Base-by-base conservation (phyloP, 2,888 invertebrate species). In the Eledona agricola region DNA sequence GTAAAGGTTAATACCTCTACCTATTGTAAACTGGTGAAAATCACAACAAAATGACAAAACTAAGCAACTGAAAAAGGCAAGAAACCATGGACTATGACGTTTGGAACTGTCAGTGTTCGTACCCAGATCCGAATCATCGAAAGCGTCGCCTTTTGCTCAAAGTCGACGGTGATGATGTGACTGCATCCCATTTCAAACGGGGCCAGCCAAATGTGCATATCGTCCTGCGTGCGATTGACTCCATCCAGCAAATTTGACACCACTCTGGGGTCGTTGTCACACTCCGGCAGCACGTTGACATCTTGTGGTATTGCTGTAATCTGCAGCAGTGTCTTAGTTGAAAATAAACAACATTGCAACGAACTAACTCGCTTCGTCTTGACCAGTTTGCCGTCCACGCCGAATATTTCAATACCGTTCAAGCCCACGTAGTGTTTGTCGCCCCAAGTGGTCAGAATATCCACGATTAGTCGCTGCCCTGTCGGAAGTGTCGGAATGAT, bases 341-440 rank as follows among this genome's bases (percentile, higher is more conserved):
- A 29, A 15, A 9, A 23, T 43, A n/a, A 0, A 28, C 7, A 32
- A n/a, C n/a, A n/a, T n/a, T n/a, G n/a, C 3, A 13, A 4, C 13
- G 6, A 6, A 31, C 15, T 64, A 72, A 89, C 89, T 79, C 85
- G 83, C 69, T 82, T 78, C 49, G 88, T 78, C 34, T 72, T 67
- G 1, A 84, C 81, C 17, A 79, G 75, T 55, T 81, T 78, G 4
- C 90, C 90, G 35, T 78, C 77, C 7, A 77, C 75, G 55, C 84
- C 83, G 70, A 89, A 91, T 55, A 90, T 75, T 72, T 91, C 90
- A 40, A 91, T 81, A 1, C 90, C 90, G 69, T 89, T 90, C 43
- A 91, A 73, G 0, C 90, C 91, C 6, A 91, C 86, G 63, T 88
- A 85, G 73, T 88, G 84, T 61, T 83, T 83, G 70, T 91, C 91